Conservation (phyloP, 2,797 vertebrate species). For the Girardinus metallicus region DNA sequence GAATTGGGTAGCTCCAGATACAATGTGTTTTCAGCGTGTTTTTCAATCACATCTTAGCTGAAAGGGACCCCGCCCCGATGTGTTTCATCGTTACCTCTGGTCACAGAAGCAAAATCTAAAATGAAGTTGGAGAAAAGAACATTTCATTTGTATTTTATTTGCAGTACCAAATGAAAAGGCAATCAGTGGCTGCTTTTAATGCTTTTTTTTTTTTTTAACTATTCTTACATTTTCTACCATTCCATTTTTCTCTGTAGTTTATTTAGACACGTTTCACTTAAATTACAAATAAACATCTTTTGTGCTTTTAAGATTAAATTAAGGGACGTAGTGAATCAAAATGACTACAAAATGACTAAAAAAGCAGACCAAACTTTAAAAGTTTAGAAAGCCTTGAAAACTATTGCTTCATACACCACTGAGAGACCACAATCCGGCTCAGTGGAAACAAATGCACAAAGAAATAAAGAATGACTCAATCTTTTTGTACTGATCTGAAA, state of each 20-base stretch:
- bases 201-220: neutral
- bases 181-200: neutral
- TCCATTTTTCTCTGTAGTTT: neutral
- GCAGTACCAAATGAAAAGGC: neutral
- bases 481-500: neutral
- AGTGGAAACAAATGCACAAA: neutral
- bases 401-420: neutral
- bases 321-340: neutral
- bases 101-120: neutral
- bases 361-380: neutral
- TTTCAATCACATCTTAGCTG: neutral
- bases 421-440: neutral
- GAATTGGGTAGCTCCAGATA: neutral
- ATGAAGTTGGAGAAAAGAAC: neutral
- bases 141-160: neutral
- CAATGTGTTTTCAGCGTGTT: neutral
- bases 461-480: neutral
- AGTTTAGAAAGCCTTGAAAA: neutral
- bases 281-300: no score
- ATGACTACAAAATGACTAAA: neutral
- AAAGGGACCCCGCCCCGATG: no score
- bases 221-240: neutral
- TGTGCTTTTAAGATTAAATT: no score
- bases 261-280: no score
- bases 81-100: neutral